Conservation (phyloP, 2,113 vertebrate genomes). For the Blennius ocellaris region DNA sequence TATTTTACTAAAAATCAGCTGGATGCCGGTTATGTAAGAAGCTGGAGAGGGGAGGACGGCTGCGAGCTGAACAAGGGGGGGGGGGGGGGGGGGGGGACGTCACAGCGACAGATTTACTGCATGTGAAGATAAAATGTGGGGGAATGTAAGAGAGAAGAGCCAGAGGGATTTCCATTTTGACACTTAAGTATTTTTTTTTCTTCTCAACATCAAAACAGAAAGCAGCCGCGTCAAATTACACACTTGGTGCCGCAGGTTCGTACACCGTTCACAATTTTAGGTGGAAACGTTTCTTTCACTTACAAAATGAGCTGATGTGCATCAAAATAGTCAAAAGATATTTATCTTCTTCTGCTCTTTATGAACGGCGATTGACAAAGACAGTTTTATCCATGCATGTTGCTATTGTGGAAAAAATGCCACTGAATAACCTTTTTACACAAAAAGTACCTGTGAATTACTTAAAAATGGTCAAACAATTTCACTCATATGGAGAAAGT, state of each 20-base stretch:
- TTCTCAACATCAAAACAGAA: neutral
- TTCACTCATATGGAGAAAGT: too few species aligned
- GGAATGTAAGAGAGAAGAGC: constrained; percentile 9
- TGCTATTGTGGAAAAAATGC: too few species aligned
- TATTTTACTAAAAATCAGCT: constrained; percentile 68
- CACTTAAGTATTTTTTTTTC: constrained; percentile 14
- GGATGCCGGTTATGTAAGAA: constrained; percentile 72
- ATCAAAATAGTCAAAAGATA: too few species aligned
- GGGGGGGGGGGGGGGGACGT: neutral
- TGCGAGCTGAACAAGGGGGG: neutral
- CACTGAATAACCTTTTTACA: neutral
- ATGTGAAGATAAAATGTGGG: constrained; percentile 27
- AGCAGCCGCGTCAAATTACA: neutral
- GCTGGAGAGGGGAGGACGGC: constrained; percentile 13
- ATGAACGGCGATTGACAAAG: too few species aligned
- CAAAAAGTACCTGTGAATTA: neutral
- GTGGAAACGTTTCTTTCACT: too few species aligned
- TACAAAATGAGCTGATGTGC: too few species aligned
- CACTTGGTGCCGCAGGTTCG: too few species aligned
- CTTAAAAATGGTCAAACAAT: neutral
- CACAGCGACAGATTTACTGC: constrained; percentile 35
- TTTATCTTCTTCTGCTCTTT: too few species aligned
- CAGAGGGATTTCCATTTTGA: neutral
- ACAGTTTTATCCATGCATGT: too few species aligned
- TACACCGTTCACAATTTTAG: too few species aligned